Conservation (phyloP, 2,888 invertebrate genomes). For the Subacronicta megacephala region DNA sequence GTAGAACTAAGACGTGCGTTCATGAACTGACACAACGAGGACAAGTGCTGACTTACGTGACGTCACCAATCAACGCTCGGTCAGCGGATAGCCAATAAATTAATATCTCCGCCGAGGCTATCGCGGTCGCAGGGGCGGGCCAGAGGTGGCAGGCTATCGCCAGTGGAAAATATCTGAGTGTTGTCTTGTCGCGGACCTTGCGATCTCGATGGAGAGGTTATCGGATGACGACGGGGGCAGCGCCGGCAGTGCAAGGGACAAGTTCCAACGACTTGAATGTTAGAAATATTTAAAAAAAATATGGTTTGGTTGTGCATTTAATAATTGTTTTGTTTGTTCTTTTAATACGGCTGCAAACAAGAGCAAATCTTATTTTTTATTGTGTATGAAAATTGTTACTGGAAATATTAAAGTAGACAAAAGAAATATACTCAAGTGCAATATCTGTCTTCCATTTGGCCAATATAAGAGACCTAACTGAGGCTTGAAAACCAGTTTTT, state of each 20-base stretch:
- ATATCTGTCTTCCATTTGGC: too few relatives aligned
- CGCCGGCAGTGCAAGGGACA: neutral
- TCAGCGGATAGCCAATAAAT: slow-evolving; percentile 60
- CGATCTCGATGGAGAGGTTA: slow-evolving; percentile 37
- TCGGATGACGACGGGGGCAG: slow-evolving; percentile 6
- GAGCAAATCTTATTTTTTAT: too few relatives aligned
- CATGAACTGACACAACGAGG: neutral
- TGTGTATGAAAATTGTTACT: too few relatives aligned
- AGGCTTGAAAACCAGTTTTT: too few relatives aligned
- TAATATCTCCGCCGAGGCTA: slow-evolving; percentile 59
- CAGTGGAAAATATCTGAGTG: slow-evolving; percentile 53
- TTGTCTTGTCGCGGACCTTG: slow-evolving; percentile 50
- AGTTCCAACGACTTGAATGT: neutral
- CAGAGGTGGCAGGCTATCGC: slow-evolving; percentile 60
- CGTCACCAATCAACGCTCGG: slow-evolving; percentile 53
- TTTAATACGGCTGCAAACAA: too few relatives aligned
- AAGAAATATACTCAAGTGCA: too few relatives aligned
- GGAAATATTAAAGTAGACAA: too few relatives aligned
- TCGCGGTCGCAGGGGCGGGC: slow-evolving; percentile 47
- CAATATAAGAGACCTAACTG: too few relatives aligned
- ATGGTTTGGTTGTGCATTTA: too few relatives aligned
- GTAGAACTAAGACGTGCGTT: slow-evolving; percentile 1
- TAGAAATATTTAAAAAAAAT: neutral
- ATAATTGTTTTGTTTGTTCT: too few relatives aligned
- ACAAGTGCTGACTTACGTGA: slow-evolving; percentile 10